Conservation (phyloP, 2,113 vertebrate genomes). For the Eulemur rufifrons region DNA sequence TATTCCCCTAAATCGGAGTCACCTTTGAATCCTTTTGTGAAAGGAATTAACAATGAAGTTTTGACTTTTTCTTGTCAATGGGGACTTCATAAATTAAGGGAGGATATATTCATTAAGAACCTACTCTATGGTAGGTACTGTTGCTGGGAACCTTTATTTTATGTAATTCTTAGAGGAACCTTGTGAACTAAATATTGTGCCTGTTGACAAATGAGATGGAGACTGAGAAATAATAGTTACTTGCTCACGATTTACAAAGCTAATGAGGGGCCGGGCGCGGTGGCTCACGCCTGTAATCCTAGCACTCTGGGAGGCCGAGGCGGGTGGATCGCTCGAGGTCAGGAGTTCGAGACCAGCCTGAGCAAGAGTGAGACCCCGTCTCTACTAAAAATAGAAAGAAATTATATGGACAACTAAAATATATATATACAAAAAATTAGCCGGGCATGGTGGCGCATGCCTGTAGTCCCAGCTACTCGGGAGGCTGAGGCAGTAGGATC, state of each 20-base stretch:
- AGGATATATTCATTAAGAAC: background rate
- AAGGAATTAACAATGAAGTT: background rate
- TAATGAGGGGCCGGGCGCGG: too few species aligned
- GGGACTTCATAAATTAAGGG: background rate
- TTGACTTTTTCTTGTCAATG: background rate
- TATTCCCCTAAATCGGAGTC: background rate
- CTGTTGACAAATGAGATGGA: background rate
- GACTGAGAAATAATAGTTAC: background rate
- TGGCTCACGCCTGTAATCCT: too few species aligned
- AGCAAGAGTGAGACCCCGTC: too few species aligned
- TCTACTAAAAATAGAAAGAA: too few species aligned
- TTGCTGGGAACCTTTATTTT: background rate
- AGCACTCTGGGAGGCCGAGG: too few species aligned
- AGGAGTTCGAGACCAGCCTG: too few species aligned
- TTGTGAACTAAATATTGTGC: background rate
- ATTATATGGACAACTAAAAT: too few species aligned
- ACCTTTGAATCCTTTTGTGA: background rate
- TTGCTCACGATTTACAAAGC: background rate
- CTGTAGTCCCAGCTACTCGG: too few species aligned
- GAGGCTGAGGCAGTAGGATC: too few species aligned
- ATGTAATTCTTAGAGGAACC: background rate
- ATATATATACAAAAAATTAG: too few species aligned
- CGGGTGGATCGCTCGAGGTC: too few species aligned
- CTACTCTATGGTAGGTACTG: background rate
- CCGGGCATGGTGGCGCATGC: too few species aligned